These are phyloP conservation scores for Poecilobothrus nobilitatus DNA, from an alignment of 2,888 invertebrate genomes.

Conservation along the genomic window DNA sequence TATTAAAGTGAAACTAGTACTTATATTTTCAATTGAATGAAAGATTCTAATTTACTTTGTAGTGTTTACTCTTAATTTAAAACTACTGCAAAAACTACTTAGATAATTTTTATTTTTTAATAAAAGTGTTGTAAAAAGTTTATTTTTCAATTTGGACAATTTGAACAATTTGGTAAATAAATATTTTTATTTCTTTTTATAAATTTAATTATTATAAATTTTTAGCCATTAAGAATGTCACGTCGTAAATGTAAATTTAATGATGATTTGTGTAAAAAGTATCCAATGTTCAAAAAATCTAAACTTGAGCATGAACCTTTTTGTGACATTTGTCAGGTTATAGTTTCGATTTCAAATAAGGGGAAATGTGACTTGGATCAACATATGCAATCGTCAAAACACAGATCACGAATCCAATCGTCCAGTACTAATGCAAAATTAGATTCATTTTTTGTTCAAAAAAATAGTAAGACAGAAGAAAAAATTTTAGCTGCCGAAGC, in stretches of 20 bases:
- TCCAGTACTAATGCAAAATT: neutral
- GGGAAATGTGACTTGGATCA: slow-evolving; percentile 2
- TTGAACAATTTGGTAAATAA: neutral
- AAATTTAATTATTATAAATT: neutral
- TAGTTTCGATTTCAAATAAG: neutral
- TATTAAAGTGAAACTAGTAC: neutral
- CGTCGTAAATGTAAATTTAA: neutral
- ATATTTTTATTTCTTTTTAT: slow-evolving; percentile 8
- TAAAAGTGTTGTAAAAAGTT: neutral
- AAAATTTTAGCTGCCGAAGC: slow-evolving; percentile 9
- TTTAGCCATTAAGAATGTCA: slow-evolving; percentile 7
- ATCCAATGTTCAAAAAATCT: neutral
- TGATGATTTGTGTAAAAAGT: neutral
- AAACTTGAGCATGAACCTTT: neutral
- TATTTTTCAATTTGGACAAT: neutral
- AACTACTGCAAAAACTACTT: neutral
- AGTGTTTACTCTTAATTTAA: too few species aligned
- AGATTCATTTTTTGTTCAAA: neutral
- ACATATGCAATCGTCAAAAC: neutral
- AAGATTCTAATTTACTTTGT: too few species aligned
- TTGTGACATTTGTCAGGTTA: neutral
- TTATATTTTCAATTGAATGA: too few species aligned
- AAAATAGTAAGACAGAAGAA: neutral
- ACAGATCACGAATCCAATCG: neutral
- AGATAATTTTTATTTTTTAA: neutral